Evolutionary conservation across 2,113 vertebrate genomes (phyloP), one percentile per base, ranked within the genome.

Genomic region (Lepisosteus osseus): DNA sequence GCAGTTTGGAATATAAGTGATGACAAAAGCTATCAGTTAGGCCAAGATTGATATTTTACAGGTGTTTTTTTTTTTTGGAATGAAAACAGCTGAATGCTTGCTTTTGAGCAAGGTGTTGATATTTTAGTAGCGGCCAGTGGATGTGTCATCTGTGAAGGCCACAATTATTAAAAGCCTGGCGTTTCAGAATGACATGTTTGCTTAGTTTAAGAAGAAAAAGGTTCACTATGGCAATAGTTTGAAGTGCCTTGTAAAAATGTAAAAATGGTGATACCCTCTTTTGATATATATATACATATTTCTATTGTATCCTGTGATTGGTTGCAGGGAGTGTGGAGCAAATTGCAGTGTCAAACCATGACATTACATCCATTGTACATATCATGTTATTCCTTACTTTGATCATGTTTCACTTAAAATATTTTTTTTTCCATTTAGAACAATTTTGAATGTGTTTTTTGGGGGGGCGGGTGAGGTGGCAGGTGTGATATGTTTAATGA

Each of bases 1-100:
- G 66, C 9, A 51, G 29, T 68, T 68, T 17, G 64, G 17, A 55
- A 68, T 54, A 54, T 68, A 17, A 29, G 17, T n/a, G 47, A 68
- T 55, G 66, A 55, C 45, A 41, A 51, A 29, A 54, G 57, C 42
- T 42, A 13, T 42, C n/a, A 6, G 68, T 61, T 15, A 13, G 43
- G 56, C 56, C 61, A 14, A 43, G 62, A 65, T 63, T 63, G 15
- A 51, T 70, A 61, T 70, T 70, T 70, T 61, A 44, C 68, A 61
- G 54, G 12, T 44, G 56, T 43, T 61, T 17, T 29, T 17, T 29
- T 17, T 17, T 65, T 65, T 70, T 41, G 51, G 7, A 9, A 65
- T 2, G n/a, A 65, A 29, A 72, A 54, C 44, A 55, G 70, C 70
- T 62, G 61, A 55, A 40, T 29, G 45, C 17, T 54, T 56, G 44